phyloP scores from a whole-genome alignment of 2,888 invertebrate genomes.

The Clistopyga incitator region DNA sequence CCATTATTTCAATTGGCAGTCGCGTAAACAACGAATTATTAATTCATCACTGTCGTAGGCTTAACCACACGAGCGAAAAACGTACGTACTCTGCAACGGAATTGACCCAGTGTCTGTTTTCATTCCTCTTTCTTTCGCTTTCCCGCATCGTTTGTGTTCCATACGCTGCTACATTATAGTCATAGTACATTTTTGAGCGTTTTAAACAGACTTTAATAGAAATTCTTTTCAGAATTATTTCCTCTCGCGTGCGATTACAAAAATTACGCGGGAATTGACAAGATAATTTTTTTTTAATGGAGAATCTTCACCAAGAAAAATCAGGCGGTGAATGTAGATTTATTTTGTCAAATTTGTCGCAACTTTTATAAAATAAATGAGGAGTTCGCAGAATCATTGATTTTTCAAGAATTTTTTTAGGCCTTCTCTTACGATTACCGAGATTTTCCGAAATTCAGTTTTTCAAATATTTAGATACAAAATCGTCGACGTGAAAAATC shows the following conservation, averaged over 20 bases:
- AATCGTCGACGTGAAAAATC: neutral
- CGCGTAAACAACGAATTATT: slow-evolving; percentile 56
- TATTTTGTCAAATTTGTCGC: too few relatives aligned
- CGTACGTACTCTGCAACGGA: slow-evolving; percentile 16
- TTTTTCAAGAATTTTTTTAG: neutral
- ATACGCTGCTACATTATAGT: neutral
- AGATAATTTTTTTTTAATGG: neutral
- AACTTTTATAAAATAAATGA: too few relatives aligned
- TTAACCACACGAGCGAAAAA: slow-evolving; percentile 12
- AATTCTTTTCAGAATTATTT: too few relatives aligned
- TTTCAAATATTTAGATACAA: neutral
- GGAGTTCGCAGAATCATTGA: too few relatives aligned
- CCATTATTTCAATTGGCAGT: slow-evolving; percentile 51
- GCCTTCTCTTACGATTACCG: neutral
- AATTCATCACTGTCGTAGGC: slow-evolving; percentile 42
- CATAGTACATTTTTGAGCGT: too few relatives aligned
- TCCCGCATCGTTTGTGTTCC: neutral
- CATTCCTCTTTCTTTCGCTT: neutral
- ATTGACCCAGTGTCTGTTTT: slow-evolving; percentile 51
- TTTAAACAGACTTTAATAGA: too few relatives aligned
- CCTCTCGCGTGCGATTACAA: too few relatives aligned
- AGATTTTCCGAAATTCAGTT: neutral
- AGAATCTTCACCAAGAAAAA: neutral
- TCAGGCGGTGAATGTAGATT: neutral
- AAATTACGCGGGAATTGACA: too few relatives aligned